These are phyloP conservation scores for Cynodonichthys magdalenae DNA, from an alignment of 2,797 vertebrate species.

Conservation along the genomic window DNA sequence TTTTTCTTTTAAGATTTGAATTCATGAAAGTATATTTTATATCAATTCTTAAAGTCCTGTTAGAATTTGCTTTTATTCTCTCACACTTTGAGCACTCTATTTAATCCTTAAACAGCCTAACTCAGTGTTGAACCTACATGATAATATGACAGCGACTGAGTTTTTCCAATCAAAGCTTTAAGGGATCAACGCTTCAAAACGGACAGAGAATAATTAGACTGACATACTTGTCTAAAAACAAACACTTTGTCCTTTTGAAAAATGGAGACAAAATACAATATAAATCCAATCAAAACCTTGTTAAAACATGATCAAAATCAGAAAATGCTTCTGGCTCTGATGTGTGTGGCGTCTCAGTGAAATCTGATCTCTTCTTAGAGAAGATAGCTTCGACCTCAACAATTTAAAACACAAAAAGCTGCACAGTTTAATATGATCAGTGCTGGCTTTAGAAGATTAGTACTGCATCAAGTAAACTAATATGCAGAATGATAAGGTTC, in stretches of 20 bases:
- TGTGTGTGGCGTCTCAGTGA: slow-evolving; percentile 22
- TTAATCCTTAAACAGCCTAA: background rate
- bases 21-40: background rate
- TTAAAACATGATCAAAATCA: too few relatives aligned
- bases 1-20: background rate
- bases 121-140: too few relatives aligned
- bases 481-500: slow-evolving; percentile 25
- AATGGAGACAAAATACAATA: too few relatives aligned
- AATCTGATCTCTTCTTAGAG: slow-evolving; percentile 39
- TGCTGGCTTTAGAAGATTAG: slow-evolving; percentile 45
- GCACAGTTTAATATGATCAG: slow-evolving; percentile 57
- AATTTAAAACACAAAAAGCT: slow-evolving; percentile 61
- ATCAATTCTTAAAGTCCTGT: background rate
- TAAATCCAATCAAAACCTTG: too few relatives aligned
- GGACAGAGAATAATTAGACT: background rate
- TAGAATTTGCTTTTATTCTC: background rate
- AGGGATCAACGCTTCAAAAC: background rate
- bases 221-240: background rate
- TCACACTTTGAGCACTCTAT: background rate
- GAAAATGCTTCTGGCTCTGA: too few relatives aligned
- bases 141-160: too few relatives aligned
- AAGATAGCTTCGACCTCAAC: slow-evolving; percentile 26
- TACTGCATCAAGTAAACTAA: slow-evolving; percentile 40
- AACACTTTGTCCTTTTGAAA: background rate
- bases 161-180: too few relatives aligned